Evolutionary conservation across 2,888 invertebrate genomes (phyloP), one percentile per base, ranked within the genome.

Genomic region (Mystacides longicornis): DNA sequence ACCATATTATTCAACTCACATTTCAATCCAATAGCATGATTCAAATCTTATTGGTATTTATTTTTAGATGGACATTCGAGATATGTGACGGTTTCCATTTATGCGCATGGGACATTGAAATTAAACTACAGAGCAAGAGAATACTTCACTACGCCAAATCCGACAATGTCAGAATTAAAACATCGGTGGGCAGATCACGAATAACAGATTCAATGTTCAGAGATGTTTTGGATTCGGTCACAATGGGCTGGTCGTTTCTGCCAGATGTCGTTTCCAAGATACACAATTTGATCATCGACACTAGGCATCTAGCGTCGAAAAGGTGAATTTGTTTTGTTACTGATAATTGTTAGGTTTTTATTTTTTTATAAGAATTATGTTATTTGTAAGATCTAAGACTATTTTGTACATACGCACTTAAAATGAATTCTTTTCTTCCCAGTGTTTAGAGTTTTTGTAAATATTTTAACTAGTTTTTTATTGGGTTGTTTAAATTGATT

Each of bases 31-130:
- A n/a, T n/a, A n/a, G 27, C 5, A 27, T 27, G 27, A 7, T 5
- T 27, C 11, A 27, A 27, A 27, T 5, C 11, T 27, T 27, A 27
- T 43, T 11, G 7, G 14, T 43, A 5, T 3, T 45, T 45, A 7
- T 45, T 45, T 14, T 9, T 33, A 60, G 60, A 20, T 57, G 57
- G 46, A 51, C 50, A n/a, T 57, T 57, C 42, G 49, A 46, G 16
- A 49, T 60, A 4, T 49, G 47, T 3, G 57, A 43, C 23, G 55
- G 51, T n/a, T 2, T 27, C 2, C 31, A 47, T 5, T 18, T 52
- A 1, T 57, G 54, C 33, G 54, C 56, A 20, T 60, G 60, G 60
- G 51, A 56, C 16, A 42, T 60, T 11, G 46, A 46, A 7, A 37
- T 60, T 14, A 45, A 49, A 5, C 19, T 49, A 19, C 42, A 37